A percentile compares a stretch with the other conserved stretches of the same genome.
These are phyloP conservation scores for Eulemur albifrons DNA, from an alignment of 2,797 vertebrate genomes.

Conservation along the genomic window DNA sequence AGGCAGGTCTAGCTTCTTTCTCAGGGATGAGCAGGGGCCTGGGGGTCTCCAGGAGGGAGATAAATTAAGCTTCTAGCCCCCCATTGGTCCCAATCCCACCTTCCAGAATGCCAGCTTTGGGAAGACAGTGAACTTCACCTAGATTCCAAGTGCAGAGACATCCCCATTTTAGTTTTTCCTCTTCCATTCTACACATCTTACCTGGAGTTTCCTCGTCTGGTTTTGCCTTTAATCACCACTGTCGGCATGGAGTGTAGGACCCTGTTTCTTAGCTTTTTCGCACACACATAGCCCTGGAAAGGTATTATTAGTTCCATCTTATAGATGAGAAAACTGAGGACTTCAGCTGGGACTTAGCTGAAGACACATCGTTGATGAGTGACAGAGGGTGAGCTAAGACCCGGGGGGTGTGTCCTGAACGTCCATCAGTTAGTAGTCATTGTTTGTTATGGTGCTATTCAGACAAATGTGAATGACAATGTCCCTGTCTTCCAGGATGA, in stretches of 20 bases:
- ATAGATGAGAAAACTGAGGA: not conserved
- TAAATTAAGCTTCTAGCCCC: not conserved
- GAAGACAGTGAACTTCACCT: not conserved
- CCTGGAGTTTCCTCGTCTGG: not conserved
- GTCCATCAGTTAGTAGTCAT: too few species aligned
- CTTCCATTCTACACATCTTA: not conserved
- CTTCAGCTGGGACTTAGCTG: not conserved
- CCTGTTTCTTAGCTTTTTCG: not conserved
- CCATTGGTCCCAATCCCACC: rapidly evolving
- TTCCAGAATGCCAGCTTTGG: not conserved
- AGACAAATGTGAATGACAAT: not conserved
- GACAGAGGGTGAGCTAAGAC: not conserved
- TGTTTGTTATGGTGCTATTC: not conserved
- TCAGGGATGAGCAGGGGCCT: not conserved
- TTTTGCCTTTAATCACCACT: not conserved
- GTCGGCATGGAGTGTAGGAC: not conserved
- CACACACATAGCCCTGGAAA: not conserved
- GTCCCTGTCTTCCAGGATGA: not conserved
- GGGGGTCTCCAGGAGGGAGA: not conserved
- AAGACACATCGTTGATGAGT: not conserved
- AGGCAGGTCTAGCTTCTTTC: not conserved
- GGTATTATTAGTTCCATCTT: not conserved
- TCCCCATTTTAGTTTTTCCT: not conserved
- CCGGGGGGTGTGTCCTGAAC: not conserved
- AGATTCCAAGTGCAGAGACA: not conserved